phyloP scores from a whole-genome alignment of 2,113 vertebrate species.

The Macaca fascicularis region T2T-MFA8v1.1 NC_088376.1:186122501-186123000 shows the following conservation, averaged over 20 bases:
- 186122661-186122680: neutral
- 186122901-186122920: neutral
- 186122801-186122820: neutral
- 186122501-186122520: neutral
- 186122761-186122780: neutral
- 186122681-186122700: neutral
- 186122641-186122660: neutral
- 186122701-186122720: neutral
- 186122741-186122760: neutral
- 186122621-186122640: neutral
- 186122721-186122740: neutral
- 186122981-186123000: neutral
- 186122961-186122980: neutral
- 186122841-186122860: neutral
- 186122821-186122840: neutral
- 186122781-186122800: neutral
- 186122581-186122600: neutral
- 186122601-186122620: neutral
- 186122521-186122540: neutral
- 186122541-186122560: neutral
- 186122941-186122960: neutral
- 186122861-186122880: neutral
- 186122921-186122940: neutral
- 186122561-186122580: neutral
- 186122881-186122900: neutral